These are phyloP conservation scores for Sialis fuliginosa DNA, from an alignment of 2,888 invertebrate species.

Conservation along the genomic window DNA sequence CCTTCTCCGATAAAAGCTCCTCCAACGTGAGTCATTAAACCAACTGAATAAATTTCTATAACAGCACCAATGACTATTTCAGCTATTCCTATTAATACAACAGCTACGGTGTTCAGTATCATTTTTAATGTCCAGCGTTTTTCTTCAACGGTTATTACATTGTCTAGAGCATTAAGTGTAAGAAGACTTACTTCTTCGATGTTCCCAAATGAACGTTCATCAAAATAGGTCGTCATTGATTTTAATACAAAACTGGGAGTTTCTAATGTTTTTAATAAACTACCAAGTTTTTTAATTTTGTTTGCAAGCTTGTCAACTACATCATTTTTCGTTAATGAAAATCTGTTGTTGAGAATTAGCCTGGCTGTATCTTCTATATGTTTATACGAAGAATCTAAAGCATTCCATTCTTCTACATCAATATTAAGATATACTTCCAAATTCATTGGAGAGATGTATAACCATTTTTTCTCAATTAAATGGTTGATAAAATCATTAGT, in stretches of 20 bases:
- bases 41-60: slow-evolving; percentile 9
- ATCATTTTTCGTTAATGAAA: slow-evolving; percentile 3
- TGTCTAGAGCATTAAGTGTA: slow-evolving; percentile 11
- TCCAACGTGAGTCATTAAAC: slow-evolving; percentile 10
- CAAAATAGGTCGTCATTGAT: slow-evolving; percentile 7
- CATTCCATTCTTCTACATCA: not conserved
- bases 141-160: slow-evolving; percentile 10
- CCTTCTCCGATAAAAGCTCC: slow-evolving; percentile 12
- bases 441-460: not conserved
- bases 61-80: slow-evolving; percentile 12
- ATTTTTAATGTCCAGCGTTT: slow-evolving; percentile 11
- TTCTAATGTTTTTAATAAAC: slow-evolving; percentile 7
- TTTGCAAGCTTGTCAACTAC: slow-evolving; percentile 6
- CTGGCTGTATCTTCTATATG: not conserved
- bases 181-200: slow-evolving; percentile 11
- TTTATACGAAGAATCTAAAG: slow-evolving; percentile 1
- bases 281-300: not conserved
- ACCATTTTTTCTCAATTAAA: not conserved
- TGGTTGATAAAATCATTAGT: not conserved
- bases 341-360: not conserved
- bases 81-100: slow-evolving; percentile 10
- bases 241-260: slow-evolving; percentile 6
- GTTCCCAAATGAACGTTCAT: slow-evolving; percentile 5
- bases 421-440: not conserved
- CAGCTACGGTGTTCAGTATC: slow-evolving; percentile 7